Evolutionary conservation across 2,113 vertebrate species (phyloP), one percentile per base, ranked within the genome.

Genomic region (Irena cyanogastra): DNA sequence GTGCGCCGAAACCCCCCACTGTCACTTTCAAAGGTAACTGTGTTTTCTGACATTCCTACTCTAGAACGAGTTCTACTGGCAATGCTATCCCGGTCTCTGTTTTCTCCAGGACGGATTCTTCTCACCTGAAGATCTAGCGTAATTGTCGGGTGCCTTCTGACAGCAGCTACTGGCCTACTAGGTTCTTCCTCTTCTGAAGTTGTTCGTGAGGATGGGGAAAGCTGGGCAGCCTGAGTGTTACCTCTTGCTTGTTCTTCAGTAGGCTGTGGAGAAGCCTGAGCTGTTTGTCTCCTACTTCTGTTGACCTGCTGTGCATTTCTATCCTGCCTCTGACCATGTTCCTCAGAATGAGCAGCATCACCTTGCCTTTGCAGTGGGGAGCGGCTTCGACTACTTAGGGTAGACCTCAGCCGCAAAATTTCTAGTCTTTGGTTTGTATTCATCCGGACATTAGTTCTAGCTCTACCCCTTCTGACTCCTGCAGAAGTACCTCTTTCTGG

Each of bases 91-190:
- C 97, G 96, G 94, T 99, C 98, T 44, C 99, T 95, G 97, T 98
- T 99, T 95, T 99, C 99, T 49, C 99, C 99, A 11, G 99, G 98
- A 74, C 98, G 98, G 95, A 99, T 99, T 94, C 99, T 98, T 91
- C 99, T 98, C 92, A 99, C 98, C 92, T 99, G 99, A 92, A 99
- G 98, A 95, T 99, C 99, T 95, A 99, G 93, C 89, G 99, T 99
- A 96, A 99, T 99, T 30, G 98, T 99, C 2, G 99, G 99, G 79
- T 99, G 99, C 26, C 98, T 98, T 70, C 98, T 98, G 60, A 98
- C 93, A 16, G 98, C 95, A 41, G 97, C 76, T 84, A 96, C 94
- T 35, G 98, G 97, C 60, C 98, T 97, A 63, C 95, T 97, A 39
- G 97, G 93, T 77, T 98, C 98, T 35, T 97, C 98, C 74, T 98